Evolutionary conservation across 2,797 vertebrate species (phyloP), one percentile per base, ranked within the genome.

Genomic region (Anguilla marmorata): DNA sequence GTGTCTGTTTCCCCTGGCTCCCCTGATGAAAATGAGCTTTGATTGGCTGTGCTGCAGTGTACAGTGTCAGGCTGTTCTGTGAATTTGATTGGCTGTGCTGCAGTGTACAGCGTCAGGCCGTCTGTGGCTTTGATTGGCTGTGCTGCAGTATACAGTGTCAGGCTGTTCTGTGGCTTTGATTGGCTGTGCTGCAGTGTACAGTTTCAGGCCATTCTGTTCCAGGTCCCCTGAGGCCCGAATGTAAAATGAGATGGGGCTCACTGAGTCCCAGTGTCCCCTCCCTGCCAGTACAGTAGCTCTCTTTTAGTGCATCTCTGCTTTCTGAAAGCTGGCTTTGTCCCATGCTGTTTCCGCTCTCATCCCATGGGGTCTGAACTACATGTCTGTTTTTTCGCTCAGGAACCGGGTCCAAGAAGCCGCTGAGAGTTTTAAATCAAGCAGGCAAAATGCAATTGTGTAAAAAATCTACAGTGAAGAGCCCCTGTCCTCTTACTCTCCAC

Each of bases 1-100:
- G 56, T 92, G 37, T 79, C 21, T 9, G 41, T 37, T 21, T 27
- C 4, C 87, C 82, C 41, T 86, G 58, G 16, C 58, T 6, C 19
- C 89, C 85, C 48, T 69, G 63, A 33, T 87, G 14, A 63, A 86
- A 16, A 45, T 2, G 66, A n/a, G 24, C 24, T 74, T 24, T 86
- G 63, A 69, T 27, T 69, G 63, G 16, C 19, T n/a, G 24, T n/a
- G 60, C 60, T n/a, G 19, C 60, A 63, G 60, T 69, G 63, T n/a
- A 69, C 63, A 27, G 63, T 66, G 24, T 27, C 24, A 69, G 63
- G 7, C 63, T 45, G 41, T 45, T 45, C 19, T 63, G 60, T 63
- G 60, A 1, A 3, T 63, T 21, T 63, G 60, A 63, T n/a, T 63
- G 60, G 16, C 19, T n/a, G 1, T n/a, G 60, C 60, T n/a, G 19